Percentiles rank a stretch among this genome's conserved stretches.
These are phyloP conservation scores for Craseonycteris thonglongyai DNA, from an alignment of 2,113 vertebrate species.

Conservation along the genomic window DNA sequence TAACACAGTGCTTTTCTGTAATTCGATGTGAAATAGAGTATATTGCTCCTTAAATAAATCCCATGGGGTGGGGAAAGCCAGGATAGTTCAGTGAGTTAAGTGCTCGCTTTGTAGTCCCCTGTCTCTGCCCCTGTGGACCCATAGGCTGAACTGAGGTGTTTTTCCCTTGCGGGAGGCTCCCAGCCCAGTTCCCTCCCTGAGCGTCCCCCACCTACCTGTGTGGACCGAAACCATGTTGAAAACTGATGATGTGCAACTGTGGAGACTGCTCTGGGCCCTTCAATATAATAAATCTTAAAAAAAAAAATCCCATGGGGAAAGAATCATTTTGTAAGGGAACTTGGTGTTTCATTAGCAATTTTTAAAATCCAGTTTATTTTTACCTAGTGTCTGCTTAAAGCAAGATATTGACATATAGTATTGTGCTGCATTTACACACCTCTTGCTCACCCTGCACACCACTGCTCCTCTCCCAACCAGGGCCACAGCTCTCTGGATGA, in stretches of 20 bases:
- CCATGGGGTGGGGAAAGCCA: no score
- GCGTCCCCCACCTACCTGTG: no score
- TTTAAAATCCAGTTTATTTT: not conserved
- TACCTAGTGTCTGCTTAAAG: not conserved
- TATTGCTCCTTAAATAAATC: not conserved
- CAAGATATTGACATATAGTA: not conserved
- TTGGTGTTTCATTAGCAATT: not conserved
- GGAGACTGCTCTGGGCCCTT: no score
- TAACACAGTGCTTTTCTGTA: not conserved
- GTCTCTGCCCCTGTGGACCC: no score
- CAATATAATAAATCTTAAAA: no score
- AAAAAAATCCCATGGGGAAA: not conserved
- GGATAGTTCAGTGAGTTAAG: no score
- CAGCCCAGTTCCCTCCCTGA: no score
- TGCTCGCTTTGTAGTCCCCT: no score
- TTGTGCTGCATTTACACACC: not conserved
- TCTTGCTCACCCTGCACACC: not conserved
- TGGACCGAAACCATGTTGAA: no score
- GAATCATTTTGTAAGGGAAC: not conserved
- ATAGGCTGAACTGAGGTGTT: no score
- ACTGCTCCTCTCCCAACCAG: fast-evolving
- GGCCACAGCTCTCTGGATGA: not conserved
- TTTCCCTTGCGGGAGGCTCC: no score
- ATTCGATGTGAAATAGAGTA: not conserved
- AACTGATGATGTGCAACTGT: no score